Evolutionary conservation across 2,888 invertebrate species (phyloP), one percentile per base, ranked within the genome.

Genomic region (Campoplex nolae): DNA sequence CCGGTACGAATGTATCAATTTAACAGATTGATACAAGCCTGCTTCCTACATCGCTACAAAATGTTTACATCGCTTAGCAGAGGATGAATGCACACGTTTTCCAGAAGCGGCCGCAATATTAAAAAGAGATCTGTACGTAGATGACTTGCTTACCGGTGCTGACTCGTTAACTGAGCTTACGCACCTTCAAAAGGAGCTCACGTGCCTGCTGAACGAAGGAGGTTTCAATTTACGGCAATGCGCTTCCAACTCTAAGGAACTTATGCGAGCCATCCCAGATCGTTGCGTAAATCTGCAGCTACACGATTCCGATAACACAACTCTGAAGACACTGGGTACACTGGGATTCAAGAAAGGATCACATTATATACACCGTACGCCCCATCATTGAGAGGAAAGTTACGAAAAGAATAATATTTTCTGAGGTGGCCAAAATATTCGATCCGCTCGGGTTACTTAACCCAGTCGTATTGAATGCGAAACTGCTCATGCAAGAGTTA

Each of bases 21-120:
- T 11, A 88, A 86, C 3, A 88, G 84, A 0, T 80, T 88, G 0
- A 88, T 88, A 82, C 0, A 54, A 84, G 4, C 54, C 80, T 1
- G 87, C 89, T 1, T 83, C 89, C 9, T 84, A 81, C 68, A 45
- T 88, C 1, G 89, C 89, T 0, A 88, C 75, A 9, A 62, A 85
- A 7, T 85, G 83, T 48, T 42, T 85, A 8, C 77, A 71, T 68
- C 65, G 85, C 56, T 75, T 89, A 16, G 84, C 87, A 1, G 58
- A 74, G 45, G 88, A 89, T 28, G 88, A 85, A 28, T 58, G 79
- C 32, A 7, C 77, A 3, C 0, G 42, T 11, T 86, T 76, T 68
- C 89, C 86, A 9, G 18, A 3, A 2, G 86, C 86, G 0, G 45
- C 89, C 6, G 68, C 9, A 38, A 73, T 71, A 0, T 11, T 89